Base-by-base conservation (phyloP, 2,888 invertebrate species). In the Agrypnus murinus region DNA sequence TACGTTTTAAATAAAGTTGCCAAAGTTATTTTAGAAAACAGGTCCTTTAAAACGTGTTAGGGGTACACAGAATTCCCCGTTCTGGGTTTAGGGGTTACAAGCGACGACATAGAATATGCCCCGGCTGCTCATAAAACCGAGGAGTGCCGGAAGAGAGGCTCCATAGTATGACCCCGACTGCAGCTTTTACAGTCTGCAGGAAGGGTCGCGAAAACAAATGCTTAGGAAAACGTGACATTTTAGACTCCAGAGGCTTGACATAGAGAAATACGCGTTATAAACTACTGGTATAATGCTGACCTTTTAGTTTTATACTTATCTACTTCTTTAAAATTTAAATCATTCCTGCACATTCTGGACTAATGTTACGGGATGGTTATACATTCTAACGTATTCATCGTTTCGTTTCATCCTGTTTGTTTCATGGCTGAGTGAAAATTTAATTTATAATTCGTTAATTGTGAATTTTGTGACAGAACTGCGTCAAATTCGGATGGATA, bases 131-230 rank as follows among this genome's bases (percentile, higher is more conserved):
- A 69, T 72, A 72, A 72, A 72, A 65, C 62, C 65, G 57, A 58
- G 31, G 50, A 69, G 65, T 62, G 65, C 55, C 69, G 65, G 72
- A 69, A 72, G 60, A 59, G 43, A 50, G 48, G 60, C 65, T 69
- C 64, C 55, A 45, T 45, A n/a, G 69, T 53, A 69, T 65, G 65
- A 62, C 65, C 65, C 57, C 60, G 53, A 58, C 65, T 65, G 40
- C 45, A 72, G 65, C 72, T 72, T 72, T 72, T 69, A 72, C 64
- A 69, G 69, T 58, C 53, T 34, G 31, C 46, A 69, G 65, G 60
- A 69, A 65, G 43, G 65, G 48, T 19, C 10, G 32, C 32, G 43
- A 65, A 69, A 65, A 62, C 57, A 65, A 69, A 72, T 64, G 71
- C 46, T 66, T 57, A 63, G 36, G 38, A 40, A 57, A 60, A 69